phyloP scores from a whole-genome alignment of 2,797 vertebrate genomes.

The Intellagama lesueurii region DNA sequence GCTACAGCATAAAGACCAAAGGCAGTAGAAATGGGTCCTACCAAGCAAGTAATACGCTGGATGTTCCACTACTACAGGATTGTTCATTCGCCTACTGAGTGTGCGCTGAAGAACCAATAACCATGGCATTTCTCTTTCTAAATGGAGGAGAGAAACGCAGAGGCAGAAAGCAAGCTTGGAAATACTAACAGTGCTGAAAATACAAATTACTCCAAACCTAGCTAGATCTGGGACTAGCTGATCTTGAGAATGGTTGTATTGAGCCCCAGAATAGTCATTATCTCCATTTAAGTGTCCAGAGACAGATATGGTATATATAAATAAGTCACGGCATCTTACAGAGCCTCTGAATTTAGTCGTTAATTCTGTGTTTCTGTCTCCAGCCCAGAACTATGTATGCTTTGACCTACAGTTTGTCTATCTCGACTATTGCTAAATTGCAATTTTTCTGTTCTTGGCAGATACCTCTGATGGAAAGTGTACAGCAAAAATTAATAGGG shows the following conservation, averaged over 20 bases:
- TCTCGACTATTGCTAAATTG: too few species aligned
- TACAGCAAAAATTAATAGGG: background rate
- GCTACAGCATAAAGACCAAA: background rate
- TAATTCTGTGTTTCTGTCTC: background rate
- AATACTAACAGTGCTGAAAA: background rate
- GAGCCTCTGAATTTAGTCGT: background rate
- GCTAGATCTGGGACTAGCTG: background rate
- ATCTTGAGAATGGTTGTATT: background rate
- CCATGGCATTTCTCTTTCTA: background rate
- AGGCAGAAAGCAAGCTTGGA: background rate
- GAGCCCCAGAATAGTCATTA: background rate
- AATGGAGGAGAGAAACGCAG: background rate
- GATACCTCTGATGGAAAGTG: background rate
- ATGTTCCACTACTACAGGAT: background rate
- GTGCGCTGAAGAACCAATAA: background rate
- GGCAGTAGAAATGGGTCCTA: background rate
- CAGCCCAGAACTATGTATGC: background rate
- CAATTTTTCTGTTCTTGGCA: too few species aligned
- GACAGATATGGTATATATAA: background rate
- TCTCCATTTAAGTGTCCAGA: background rate
- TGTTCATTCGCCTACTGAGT: background rate
- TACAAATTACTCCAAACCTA: background rate
- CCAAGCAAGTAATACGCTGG: background rate
- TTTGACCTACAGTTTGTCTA: too few species aligned
- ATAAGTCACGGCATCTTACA: background rate